phyloP scores from a whole-genome alignment of 2,888 invertebrate species.

The Eupithecia exiguata region DNA sequence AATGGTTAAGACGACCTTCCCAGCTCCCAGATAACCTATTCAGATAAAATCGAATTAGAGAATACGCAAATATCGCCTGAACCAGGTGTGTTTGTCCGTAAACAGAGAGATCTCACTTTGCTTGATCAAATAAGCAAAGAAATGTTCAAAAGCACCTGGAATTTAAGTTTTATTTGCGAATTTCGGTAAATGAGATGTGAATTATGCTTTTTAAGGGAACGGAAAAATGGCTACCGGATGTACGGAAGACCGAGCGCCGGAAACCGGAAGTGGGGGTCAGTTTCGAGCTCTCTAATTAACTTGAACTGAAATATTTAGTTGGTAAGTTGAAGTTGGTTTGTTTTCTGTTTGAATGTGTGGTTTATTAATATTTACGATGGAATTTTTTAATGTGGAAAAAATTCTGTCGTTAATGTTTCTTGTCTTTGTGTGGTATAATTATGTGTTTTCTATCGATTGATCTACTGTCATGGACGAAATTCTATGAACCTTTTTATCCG shows the following conservation, averaged over 20 bases:
- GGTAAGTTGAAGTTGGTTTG: constrained; percentile 6
- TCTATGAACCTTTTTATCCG: too few relatives aligned
- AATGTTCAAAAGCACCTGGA: not conserved
- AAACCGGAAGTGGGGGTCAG: constrained; percentile 43
- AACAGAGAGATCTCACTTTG: not conserved
- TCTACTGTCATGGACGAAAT: too few relatives aligned
- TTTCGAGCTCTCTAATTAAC: constrained; percentile 46
- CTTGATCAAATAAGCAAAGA: constrained; percentile 1
- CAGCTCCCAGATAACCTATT: not conserved
- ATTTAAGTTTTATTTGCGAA: not conserved
- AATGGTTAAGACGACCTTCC: not conserved
- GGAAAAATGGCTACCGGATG: constrained; percentile 38
- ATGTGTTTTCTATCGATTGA: too few relatives aligned
- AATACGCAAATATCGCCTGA: not conserved
- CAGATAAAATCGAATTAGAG: not conserved
- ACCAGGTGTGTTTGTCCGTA: not conserved
- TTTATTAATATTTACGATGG: not conserved
- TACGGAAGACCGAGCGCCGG: constrained; percentile 40
- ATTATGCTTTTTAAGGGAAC: constrained; percentile 38
- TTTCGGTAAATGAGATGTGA: constrained; percentile 25
- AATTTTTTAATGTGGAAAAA: not conserved
- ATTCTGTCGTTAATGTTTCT: too few relatives aligned
- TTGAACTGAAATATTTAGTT: constrained; percentile 33
- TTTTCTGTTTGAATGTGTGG: constrained; percentile 10
- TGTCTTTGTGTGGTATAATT: too few relatives aligned